phyloP scores from a whole-genome alignment of 1,140 invertebrate genomes.

The Zaprionus davidi region DNA sequence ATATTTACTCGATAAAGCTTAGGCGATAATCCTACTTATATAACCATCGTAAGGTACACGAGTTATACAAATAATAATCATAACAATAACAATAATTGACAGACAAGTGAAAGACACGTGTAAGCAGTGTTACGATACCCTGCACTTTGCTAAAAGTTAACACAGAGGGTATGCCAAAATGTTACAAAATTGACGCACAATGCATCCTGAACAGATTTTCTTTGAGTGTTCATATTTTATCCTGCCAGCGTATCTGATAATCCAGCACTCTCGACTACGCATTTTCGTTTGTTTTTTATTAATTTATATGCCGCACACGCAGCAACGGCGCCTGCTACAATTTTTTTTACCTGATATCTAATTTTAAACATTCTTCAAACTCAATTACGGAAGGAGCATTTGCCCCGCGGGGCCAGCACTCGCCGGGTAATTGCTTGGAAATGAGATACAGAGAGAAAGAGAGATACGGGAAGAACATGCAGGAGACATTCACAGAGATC shows the following conservation, averaged over 20 bases:
- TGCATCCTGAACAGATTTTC: not conserved
- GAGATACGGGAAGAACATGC: conserved; percentile 3
- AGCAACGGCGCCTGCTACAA: conserved; percentile 24
- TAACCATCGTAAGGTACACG: not conserved
- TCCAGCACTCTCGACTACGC: not conserved
- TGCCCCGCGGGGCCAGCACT: conserved; percentile 8
- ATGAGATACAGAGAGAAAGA: conserved; percentile 41
- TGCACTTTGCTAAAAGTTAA: not conserved
- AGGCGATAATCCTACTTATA: no score
- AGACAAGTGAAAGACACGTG: conserved; percentile 19
- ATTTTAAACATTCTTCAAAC: conserved; percentile 73
- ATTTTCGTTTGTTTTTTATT: conserved; percentile 29
- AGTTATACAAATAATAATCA: conserved; percentile 13
- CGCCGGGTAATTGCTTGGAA: conserved; percentile 73
- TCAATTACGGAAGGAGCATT: conserved; percentile 63
- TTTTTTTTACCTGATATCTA: conserved; percentile 53
- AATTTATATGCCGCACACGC: conserved; percentile 53
- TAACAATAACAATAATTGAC: conserved; percentile 14
- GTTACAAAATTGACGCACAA: not conserved
- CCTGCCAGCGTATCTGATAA: not conserved
- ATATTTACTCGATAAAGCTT: no score
- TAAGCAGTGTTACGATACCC: conserved; percentile 12
- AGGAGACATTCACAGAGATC: conserved; percentile 37
- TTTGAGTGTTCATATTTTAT: not conserved
- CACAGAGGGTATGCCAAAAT: not conserved